Base-by-base conservation (phyloP, 2,888 invertebrate species). In the Carpatolechia fugitivella region DNA sequence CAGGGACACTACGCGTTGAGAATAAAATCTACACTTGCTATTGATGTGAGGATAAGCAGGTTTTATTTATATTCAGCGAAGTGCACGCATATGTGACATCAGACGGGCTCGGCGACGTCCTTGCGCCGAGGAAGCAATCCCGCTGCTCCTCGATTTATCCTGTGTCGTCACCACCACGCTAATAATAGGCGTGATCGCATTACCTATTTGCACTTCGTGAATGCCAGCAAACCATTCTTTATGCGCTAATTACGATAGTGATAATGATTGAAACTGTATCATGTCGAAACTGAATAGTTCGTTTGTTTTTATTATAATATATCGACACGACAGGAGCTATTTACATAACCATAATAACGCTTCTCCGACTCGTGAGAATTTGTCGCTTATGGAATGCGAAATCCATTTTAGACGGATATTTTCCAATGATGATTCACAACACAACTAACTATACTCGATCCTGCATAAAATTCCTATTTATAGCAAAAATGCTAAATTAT, bases 61-160 rank as follows among this genome's bases (percentile, higher is more conserved):
- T 31, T 47, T 66, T 78, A 80, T 84, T 83, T 76, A 80, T 81
- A 80, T 81, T 80, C 78, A 70, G 61, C 59, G 72, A 64, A 63
- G 60, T 69, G 70, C 78, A 79, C 71, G 78, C 74, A 79, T 64
- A 64, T 69, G 70, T 89, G 86, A 87, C 84, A 78, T 88, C 24
- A 24, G 24, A 3, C 24, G 6, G 24, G 24, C 24, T 24, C 3
- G 24, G 24, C 6, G 3, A 6, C 24, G 88, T 79, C 89, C 89
- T 89, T 89, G 89, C 72, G 70, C 72, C 74, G 76, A 83, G 82
- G 84, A 81, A 79, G 78, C 79, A 76, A 83, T 83, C 84, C 86
- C 78, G 81, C 80, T 81, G 82, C 80, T 78, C 73, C 70, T 76
- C 76, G 74, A 80, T 77, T 78, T 85, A 85, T 88, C 88, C 87